Evolutionary conservation across 53 echinoderm and acorn worm genomes (phyloP).

Genomic region (Patiria pectinifera): DNA sequence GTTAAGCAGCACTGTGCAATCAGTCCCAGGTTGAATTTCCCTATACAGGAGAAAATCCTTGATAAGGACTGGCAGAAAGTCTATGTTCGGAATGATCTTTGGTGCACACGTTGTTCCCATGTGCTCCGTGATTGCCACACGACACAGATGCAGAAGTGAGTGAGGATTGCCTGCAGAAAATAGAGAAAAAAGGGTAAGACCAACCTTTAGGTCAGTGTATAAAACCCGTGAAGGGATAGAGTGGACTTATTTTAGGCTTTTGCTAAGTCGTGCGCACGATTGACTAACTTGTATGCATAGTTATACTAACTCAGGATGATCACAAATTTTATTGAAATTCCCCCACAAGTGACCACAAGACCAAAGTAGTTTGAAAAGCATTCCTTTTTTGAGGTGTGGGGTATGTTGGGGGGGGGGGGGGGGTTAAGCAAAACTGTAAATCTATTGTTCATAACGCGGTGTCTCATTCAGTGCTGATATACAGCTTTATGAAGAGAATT

Average conservation of each 20-base stretch:
- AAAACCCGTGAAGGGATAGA: not conserved
- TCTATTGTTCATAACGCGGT: no score
- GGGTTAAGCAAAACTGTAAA: no score
- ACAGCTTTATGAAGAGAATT: no score
- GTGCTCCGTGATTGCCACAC: constrained; percentile 62
- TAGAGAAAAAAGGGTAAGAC: not conserved
- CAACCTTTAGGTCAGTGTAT: not conserved
- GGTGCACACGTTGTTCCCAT: constrained; percentile 29
- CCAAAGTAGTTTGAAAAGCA: no score
- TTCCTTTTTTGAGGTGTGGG: no score
- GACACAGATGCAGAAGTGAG: constrained; percentile 62
- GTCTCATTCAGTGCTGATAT: no score
- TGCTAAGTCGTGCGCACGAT: not conserved
- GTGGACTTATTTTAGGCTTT: not conserved
- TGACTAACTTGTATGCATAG: not conserved
- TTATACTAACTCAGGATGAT: not conserved
- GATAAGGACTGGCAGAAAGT: constrained; percentile 55
- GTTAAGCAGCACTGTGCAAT: no score
- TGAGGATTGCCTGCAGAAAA: constrained; percentile 33
- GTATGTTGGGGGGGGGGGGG: no score
- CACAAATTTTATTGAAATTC: no score
- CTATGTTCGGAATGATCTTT: constrained; percentile 51
- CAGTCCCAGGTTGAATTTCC: constrained; percentile 17
- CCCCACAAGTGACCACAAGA: no score
- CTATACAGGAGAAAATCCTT: constrained; percentile 62